Conservation (phyloP, 2,888 invertebrate species). For the Dorcus hopei region DNA sequence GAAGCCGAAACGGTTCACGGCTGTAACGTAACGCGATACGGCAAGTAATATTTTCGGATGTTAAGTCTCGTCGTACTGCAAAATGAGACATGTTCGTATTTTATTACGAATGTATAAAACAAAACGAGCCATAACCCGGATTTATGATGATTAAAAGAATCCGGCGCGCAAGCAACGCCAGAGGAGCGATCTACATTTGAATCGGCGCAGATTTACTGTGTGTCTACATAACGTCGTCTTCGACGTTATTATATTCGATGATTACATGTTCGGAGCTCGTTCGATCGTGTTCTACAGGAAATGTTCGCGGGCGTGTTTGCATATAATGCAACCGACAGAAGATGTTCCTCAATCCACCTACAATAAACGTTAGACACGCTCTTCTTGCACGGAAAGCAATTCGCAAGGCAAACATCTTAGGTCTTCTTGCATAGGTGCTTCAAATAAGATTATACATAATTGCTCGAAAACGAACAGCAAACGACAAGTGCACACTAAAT, state of each 20-base stretch:
- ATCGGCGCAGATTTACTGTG: not conserved
- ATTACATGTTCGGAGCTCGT: not conserved
- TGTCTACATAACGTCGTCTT: not conserved
- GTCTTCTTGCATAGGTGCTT: too few relatives aligned
- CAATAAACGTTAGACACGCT: too few relatives aligned
- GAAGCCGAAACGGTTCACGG: too few relatives aligned
- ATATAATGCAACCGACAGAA: too few relatives aligned
- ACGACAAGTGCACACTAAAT: too few relatives aligned
- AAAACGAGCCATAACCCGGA: constrained; percentile 14
- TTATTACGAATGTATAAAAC: constrained; percentile 13
- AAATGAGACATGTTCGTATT: constrained; percentile 2
- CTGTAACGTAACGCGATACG: too few relatives aligned
- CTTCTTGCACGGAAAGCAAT: too few relatives aligned
- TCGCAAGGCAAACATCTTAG: too few relatives aligned
- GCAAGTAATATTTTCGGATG: not conserved
- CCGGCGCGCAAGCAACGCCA: not conserved
- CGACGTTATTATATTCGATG: not conserved
- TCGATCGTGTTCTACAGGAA: not conserved
- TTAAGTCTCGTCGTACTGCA: not conserved
- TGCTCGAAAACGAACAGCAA: too few relatives aligned
- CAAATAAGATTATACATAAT: too few relatives aligned
- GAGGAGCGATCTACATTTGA: not conserved
- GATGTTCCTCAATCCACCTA: too few relatives aligned
- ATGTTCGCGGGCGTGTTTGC: too few relatives aligned
- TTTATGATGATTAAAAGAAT: constrained; percentile 19